A percentile compares a stretch with the other conserved stretches of the same genome.
phyloP scores from a whole-genome alignment of 2,113 vertebrate species.

The Laticauda colubrina region DNA sequence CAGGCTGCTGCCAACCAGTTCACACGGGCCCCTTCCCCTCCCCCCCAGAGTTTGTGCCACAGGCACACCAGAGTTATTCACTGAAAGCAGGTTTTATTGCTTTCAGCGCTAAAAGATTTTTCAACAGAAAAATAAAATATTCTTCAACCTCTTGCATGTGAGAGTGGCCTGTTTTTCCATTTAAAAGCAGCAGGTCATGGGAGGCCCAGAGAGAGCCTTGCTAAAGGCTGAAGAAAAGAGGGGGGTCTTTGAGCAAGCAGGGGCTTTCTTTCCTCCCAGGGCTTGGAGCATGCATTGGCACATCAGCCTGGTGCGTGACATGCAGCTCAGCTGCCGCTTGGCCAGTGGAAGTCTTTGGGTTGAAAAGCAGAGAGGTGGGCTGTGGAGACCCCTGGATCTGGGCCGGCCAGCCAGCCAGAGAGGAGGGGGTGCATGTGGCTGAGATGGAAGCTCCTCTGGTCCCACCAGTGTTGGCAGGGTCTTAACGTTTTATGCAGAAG shows the following conservation, averaged over 20 bases:
- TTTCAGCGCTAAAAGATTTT: slow-evolving; percentile 50
- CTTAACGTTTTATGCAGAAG: neutral
- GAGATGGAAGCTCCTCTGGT: neutral
- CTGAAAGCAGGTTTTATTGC: slow-evolving; percentile 54
- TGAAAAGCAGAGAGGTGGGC: neutral
- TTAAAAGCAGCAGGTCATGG: too few species aligned
- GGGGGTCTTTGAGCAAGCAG: too few species aligned
- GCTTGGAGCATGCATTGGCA: neutral
- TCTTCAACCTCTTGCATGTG: slow-evolving; percentile 34
- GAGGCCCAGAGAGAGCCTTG: too few species aligned
- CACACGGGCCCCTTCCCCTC: rapidly evolving
- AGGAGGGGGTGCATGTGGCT: neutral
- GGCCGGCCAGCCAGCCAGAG: neutral
- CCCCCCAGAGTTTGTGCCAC: neutral
- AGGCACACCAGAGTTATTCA: slow-evolving; percentile 30
- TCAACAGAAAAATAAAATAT: slow-evolving; percentile 57
- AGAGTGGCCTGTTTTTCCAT: neutral
- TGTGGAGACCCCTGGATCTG: neutral
- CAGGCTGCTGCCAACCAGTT: neutral
- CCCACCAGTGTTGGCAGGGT: neutral
- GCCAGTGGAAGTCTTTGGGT: neutral
- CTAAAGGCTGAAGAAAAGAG: neutral
- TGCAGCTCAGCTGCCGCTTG: too few species aligned
- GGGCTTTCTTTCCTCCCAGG: neutral
- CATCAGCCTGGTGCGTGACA: neutral